Evolutionary conservation across 2,888 invertebrate genomes (phyloP).

Genomic region (Hermaeophaga mercurialis): DNA sequence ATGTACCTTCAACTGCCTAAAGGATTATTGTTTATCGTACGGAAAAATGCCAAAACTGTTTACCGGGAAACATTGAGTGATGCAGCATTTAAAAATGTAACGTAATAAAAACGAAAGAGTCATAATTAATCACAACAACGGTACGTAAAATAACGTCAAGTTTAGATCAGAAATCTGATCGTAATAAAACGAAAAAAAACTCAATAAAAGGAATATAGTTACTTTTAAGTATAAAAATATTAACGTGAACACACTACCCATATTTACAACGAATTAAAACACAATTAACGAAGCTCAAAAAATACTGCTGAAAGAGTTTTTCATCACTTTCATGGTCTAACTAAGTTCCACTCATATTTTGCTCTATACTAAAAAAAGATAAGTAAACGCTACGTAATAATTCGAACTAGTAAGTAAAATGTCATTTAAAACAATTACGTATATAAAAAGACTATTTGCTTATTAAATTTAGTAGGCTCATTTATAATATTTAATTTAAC

Average conservation of each 20-base stretch:
- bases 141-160: constrained; percentile 50
- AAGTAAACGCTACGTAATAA: too few species aligned
- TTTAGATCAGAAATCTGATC: constrained; percentile 52
- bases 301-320: constrained; percentile 22
- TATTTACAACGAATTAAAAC: constrained; percentile 54
- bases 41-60: constrained; percentile 24
- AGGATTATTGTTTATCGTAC: background rate
- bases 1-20: too few species aligned
- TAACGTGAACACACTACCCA: constrained; percentile 53
- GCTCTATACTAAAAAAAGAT: too few species aligned
- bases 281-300: constrained; percentile 44
- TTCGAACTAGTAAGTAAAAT: too few species aligned
- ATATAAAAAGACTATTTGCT: too few species aligned
- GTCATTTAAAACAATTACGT: too few species aligned
- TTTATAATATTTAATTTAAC: too few species aligned
- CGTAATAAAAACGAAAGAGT: constrained; percentile 46
- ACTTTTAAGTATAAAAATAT: constrained; percentile 51
- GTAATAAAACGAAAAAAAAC: constrained; percentile 41
- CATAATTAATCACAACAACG: constrained; percentile 55
- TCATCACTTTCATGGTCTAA: constrained; percentile 10
- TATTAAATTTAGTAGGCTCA: too few species aligned
- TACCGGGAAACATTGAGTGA: constrained; percentile 34
- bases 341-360: too few species aligned
- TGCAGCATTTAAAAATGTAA: constrained; percentile 40
- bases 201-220: constrained; percentile 48